Evolutionary conservation across 2,113 vertebrate species (phyloP), one percentile per base, ranked within the genome.

Genomic region (Lepidothrix coronata): DNA sequence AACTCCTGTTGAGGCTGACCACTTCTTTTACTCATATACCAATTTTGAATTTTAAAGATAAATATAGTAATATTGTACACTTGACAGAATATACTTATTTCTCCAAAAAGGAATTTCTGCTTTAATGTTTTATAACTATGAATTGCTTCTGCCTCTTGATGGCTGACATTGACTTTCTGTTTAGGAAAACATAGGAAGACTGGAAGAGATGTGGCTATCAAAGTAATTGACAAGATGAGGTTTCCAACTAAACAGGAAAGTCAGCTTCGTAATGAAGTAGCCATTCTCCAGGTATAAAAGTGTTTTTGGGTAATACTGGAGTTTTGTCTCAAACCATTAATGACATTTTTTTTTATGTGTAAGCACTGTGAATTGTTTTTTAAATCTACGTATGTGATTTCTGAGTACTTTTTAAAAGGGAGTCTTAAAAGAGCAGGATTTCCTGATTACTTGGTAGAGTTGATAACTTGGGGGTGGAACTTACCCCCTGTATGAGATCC

Each of bases 221-320:
- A 99, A 97, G 98, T 99, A 62, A 99, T 99, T 76, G 99, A 99
- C 98, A 99, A 99, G 97, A 99, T 99, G 99, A 98, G 98, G 93
- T 99, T 99, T 96, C 99, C 99, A 49, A 99, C 99, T 84, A 99
- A 99, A 97, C 99, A 99, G 93, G 99, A 99, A 97, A 99, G 99
- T 97, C 99, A 99, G 91, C 98, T 99, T 49, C 98, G 99, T 89
- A 99, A 99, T 57, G 99, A 99, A 97, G 99, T 99, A 88, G 99
- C 99, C 96, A 99, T 99, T 94, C 98, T 99, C 96, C 99, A 99
- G 99, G 99, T 99, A 98, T 95, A n/a, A 72, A 91, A 73, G 3
- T 65, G 20, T 16, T 95, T 94, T 87, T 66, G 39, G 27, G 62
- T 73, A 18, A 7, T 33, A 19, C 63, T 77, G 49, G 17, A 93